Conservation (phyloP, 2,888 invertebrate genomes). For the Andrena marginata region DNA sequence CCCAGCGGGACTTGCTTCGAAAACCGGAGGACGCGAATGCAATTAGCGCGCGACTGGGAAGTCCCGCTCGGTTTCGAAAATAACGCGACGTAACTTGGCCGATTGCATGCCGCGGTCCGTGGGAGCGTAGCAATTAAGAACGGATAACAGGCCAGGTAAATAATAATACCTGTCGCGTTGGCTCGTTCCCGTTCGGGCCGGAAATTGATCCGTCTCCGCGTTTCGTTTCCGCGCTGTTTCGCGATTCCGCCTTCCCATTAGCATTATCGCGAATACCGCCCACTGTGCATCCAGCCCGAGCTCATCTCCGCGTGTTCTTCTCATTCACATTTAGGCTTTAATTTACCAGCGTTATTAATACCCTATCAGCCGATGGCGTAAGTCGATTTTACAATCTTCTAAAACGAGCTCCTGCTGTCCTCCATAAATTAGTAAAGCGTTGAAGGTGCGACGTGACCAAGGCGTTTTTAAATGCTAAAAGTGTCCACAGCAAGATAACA, state of each 20-base stretch:
- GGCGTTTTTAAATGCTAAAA: too few relatives aligned
- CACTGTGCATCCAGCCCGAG: neutral
- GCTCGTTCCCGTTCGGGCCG: neutral
- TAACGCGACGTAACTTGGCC: neutral
- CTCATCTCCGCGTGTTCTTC: neutral
- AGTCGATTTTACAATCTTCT: neutral
- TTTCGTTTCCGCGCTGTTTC: conserved; percentile 12
- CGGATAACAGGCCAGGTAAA: conserved; percentile 1
- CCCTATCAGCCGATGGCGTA: neutral
- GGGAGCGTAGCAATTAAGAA: conserved; percentile 20
- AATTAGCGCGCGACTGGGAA: conserved; percentile 2
- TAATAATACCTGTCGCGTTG: conserved; percentile 18
- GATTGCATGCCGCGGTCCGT: conserved; percentile 22
- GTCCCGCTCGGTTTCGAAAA: conserved; percentile 17
- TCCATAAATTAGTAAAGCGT: too few relatives aligned
- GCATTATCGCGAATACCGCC: neutral
- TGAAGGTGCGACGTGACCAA: too few relatives aligned
- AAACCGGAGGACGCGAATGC: neutral
- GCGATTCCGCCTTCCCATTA: conserved; percentile 2
- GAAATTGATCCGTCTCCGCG: conserved; percentile 28
- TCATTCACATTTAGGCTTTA: neutral
- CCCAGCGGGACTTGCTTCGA: neutral
- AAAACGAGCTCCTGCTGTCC: neutral
- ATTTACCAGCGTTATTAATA: neutral
- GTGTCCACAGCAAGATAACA: too few relatives aligned